Evolutionary conservation across 2,797 vertebrate species (phyloP).

Genomic region (Artibeus jamaicensis): DNA sequence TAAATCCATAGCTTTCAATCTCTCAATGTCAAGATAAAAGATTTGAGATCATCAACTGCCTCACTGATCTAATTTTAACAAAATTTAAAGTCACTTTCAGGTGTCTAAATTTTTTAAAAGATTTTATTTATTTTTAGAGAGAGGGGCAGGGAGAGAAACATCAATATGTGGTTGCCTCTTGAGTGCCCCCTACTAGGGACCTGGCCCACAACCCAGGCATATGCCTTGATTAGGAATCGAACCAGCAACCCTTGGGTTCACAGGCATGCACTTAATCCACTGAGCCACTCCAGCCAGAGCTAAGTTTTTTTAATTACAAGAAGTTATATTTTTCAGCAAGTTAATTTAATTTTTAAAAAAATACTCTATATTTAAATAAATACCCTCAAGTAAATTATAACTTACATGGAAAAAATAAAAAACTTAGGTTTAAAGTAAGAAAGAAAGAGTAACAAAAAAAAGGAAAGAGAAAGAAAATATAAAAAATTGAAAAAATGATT

Average conservation of each 20-base stretch:
- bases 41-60: neutral
- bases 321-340: conserved; percentile 53
- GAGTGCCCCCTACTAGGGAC: too few species aligned
- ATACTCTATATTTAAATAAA: too few species aligned
- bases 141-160: too few species aligned
- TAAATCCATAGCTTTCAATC: neutral
- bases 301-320: neutral
- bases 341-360: conserved; percentile 25
- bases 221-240: too few species aligned
- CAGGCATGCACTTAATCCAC: too few species aligned
- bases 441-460: neutral
- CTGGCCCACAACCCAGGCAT: too few species aligned
- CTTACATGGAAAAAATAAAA: neutral
- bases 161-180: too few species aligned
- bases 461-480: neutral
- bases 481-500: too few species aligned
- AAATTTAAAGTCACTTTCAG: conserved; percentile 53
- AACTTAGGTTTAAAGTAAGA: neutral
- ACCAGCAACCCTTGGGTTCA: too few species aligned
- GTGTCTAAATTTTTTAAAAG: conserved; percentile 49
- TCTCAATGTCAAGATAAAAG: conserved; percentile 23
- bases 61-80: conserved; percentile 56
- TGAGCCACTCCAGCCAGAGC: too few species aligned
- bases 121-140: too few species aligned
- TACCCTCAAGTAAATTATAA: too few species aligned